Conservation (phyloP, 2,113 vertebrate species). For the Thermophis baileyi region DNA sequence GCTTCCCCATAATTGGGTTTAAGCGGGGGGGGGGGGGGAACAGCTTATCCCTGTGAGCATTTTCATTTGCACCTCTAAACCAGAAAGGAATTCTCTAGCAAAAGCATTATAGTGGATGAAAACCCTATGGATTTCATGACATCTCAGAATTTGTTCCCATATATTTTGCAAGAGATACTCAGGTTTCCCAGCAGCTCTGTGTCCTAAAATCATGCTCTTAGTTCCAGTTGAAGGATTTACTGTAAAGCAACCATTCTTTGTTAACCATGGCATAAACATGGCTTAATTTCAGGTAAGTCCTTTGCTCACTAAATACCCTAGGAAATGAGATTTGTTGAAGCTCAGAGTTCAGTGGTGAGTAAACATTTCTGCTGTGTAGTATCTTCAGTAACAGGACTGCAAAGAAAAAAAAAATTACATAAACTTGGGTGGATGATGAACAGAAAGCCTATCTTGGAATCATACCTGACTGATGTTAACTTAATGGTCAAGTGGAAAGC, state of each 20-base stretch:
- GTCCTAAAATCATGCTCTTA: neutral
- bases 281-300: constrained; percentile 31
- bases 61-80: neutral
- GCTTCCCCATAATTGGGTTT: neutral
- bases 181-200: constrained; percentile 8
- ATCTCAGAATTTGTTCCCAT: constrained; percentile 27
- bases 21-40: fast-evolving
- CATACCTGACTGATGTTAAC: neutral
- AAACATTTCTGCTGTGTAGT: constrained; percentile 77
- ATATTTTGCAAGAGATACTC: constrained; percentile 11
- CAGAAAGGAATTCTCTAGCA: constrained; percentile 12
- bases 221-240: constrained; percentile 49
- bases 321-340: constrained; percentile 26
- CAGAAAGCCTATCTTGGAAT: neutral
- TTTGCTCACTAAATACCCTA: constrained; percentile 2
- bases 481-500: neutral
- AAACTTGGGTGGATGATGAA: neutral
- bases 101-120: constrained; percentile 8
- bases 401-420: constrained; percentile 8
- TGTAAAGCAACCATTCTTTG: constrained; percentile 19
- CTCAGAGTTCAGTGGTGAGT: constrained; percentile 90
- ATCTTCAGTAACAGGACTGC: constrained; percentile 63
- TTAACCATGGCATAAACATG: constrained; percentile 6
- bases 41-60: neutral
- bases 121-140: constrained; percentile 20